A percentile compares a stretch with the other conserved stretches of the same genome.
Conservation (phyloP, 1,140 invertebrate species). For the Drosophila virilis region DNA sequence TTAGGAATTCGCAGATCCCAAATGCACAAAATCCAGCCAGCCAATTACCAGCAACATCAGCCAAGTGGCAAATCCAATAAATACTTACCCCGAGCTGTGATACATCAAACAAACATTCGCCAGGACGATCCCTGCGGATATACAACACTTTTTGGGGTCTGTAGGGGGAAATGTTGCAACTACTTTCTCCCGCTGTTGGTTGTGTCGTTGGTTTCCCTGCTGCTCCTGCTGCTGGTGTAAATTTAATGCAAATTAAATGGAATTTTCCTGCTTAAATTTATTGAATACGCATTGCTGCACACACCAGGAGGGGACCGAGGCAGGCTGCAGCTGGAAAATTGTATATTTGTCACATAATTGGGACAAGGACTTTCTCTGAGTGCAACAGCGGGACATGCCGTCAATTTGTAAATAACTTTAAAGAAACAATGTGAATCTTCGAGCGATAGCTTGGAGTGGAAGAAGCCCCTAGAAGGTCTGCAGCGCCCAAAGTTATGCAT, state of each 20-base stretch:
- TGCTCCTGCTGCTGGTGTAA: constrained; percentile 37
- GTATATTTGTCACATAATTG: constrained; percentile 21
- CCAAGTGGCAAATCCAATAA: constrained; percentile 21
- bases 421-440: neutral
- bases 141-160: constrained; percentile 19
- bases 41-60: constrained; percentile 20
- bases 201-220: neutral
- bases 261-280: constrained; percentile 65
- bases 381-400: constrained; percentile 11
- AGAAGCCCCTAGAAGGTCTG: neutral
- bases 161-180: constrained; percentile 13
- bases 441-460: neutral
- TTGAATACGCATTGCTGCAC: constrained; percentile 45
- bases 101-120: constrained; percentile 11
- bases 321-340: constrained; percentile 14
- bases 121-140: constrained; percentile 20
- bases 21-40: constrained; percentile 5
- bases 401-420: constrained; percentile 15
- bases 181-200: constrained; percentile 3
- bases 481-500: constrained; percentile 8
- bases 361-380: neutral
- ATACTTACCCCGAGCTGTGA: constrained; percentile 8
- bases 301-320: neutral
- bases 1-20: neutral
- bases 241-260: constrained; percentile 71